Evolutionary conservation across 2,113 vertebrate species (phyloP).

Genomic region (Scytalopus superciliaris): DNA sequence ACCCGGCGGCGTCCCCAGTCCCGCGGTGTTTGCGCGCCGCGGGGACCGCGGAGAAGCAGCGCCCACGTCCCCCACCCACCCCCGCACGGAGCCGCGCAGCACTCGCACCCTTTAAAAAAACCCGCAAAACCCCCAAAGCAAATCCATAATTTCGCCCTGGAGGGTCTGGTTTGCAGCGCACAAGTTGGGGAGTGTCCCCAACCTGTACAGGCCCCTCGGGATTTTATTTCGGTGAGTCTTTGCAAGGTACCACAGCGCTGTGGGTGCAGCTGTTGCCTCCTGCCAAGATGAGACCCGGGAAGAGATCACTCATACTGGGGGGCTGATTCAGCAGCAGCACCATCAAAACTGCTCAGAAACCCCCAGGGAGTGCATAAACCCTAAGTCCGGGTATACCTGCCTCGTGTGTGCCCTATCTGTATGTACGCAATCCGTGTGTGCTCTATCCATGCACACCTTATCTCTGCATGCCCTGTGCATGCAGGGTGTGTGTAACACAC

Average conservation of each 20-base stretch:
- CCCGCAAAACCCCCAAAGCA: neutral
- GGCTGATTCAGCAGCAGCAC: neutral
- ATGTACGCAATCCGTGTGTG: neutral
- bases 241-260: neutral
- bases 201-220: neutral
- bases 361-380: neutral
- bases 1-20: too few species aligned
- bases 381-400: neutral
- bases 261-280: neutral
- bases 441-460: too few species aligned
- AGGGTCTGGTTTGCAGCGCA: neutral
- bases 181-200: neutral
- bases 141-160: accelerated
- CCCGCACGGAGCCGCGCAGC: neutral
- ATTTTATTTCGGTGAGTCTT: neutral
- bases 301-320: accelerated
- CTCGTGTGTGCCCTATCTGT: neutral
- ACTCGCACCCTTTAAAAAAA: neutral
- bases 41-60: neutral
- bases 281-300: neutral
- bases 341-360: neutral
- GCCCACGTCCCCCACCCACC: neutral
- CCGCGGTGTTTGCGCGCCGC: neutral
- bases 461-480: accelerated
- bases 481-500: neutral